Conservation (phyloP, 2,113 vertebrate genomes). For the Lethenteron camtschaticum region DNA sequence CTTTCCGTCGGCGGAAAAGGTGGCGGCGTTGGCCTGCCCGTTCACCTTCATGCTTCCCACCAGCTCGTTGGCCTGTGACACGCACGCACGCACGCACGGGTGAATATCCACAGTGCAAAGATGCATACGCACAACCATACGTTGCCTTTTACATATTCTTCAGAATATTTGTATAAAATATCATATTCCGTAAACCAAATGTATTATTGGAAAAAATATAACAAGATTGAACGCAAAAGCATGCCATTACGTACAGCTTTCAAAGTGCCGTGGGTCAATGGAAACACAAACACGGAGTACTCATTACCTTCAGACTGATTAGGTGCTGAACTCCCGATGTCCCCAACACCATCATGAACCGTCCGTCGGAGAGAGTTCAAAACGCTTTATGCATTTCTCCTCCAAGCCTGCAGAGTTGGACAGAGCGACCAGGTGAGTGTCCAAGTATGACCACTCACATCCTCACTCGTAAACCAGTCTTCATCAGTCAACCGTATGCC, state of each 20-base stretch:
- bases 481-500: not conserved
- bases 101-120: no score
- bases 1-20: conserved; percentile 45
- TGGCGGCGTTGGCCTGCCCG: conserved; percentile 29
- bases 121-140: no score
- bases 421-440: no score
- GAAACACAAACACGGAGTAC: no score
- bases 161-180: no score
- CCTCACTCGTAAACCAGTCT: not conserved
- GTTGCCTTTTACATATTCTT: no score
- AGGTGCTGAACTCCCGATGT: conserved; percentile 57
- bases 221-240: no score
- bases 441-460: no score
- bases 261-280: no score
- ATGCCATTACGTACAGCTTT: no score
- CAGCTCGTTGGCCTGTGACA: conserved; percentile 55
- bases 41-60: conserved; percentile 64
- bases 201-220: no score
- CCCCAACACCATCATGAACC: conserved; percentile 51
- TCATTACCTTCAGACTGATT: conserved; percentile 51
- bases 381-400: conserved; percentile 43
- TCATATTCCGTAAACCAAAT: no score
- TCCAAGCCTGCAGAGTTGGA: conserved; percentile 35
- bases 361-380: conserved; percentile 61
- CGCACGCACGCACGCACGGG: conserved; percentile 7